Percentiles rank a stretch among this genome's conserved stretches.
These are phyloP conservation scores for Microplitis demolitor DNA, from an alignment of 1,140 invertebrate species.

Conservation along the genomic window DNA sequence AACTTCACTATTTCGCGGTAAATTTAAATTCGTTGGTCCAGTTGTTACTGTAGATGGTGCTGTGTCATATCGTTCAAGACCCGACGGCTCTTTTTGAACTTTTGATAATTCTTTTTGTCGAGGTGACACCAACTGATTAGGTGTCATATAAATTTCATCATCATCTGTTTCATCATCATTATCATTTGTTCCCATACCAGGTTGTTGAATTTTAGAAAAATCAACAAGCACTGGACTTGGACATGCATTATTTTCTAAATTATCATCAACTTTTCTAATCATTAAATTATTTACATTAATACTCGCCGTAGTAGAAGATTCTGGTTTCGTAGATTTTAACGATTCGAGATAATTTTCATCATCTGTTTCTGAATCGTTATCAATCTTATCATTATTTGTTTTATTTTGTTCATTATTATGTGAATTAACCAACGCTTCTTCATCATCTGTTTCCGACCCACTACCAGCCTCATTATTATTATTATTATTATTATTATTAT, in stretches of 20 bases:
- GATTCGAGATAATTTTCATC: neutral
- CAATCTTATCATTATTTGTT: neutral
- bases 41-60: too few species aligned
- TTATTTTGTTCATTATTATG: too few species aligned
- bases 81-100: too few species aligned
- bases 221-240: neutral
- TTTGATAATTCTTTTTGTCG: neutral
- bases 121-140: neutral
- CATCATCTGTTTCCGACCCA: too few species aligned
- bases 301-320: neutral
- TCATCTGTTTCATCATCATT: neutral
- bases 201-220: neutral
- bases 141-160: neutral
- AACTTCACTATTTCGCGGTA: too few species aligned
- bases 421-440: too few species aligned
- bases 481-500: too few species aligned
- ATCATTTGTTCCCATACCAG: neutral
- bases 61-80: too few species aligned
- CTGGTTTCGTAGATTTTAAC: neutral
- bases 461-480: too few species aligned
- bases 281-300: neutral
- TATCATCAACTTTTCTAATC: neutral
- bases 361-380: slow-evolving; percentile 17
- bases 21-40: too few species aligned
- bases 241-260: neutral